Evolutionary conservation across 2,113 vertebrate species (phyloP).

Genomic region (Proterorhinus semilunaris): DNA sequence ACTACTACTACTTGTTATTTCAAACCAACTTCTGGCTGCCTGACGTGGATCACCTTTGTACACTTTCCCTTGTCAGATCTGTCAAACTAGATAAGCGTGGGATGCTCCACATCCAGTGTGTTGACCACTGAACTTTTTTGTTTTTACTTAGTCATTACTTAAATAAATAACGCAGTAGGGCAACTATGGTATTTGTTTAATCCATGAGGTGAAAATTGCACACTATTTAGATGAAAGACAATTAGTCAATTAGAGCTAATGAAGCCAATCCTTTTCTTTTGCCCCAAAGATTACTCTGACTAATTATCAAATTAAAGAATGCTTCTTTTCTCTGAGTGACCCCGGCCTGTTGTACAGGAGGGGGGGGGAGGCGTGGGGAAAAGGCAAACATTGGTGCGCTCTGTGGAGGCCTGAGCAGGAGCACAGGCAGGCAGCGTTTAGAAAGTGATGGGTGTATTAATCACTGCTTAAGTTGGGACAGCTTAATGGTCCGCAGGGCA

Average conservation of each 20-base stretch:
- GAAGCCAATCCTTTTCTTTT: slow-evolving; percentile 79
- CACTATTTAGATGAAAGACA: slow-evolving; percentile 78
- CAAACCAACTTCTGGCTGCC: not conserved
- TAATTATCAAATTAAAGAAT: slow-evolving; percentile 84
- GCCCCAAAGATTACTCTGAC: slow-evolving; percentile 69
- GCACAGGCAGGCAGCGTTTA: slow-evolving; percentile 73
- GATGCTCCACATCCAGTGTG: slow-evolving; percentile 39
- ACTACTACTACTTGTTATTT: not conserved
- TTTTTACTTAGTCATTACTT: slow-evolving; percentile 19
- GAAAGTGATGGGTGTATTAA: slow-evolving; percentile 82
- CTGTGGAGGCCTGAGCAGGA: slow-evolving; percentile 59
- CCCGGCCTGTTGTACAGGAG: slow-evolving; percentile 50
- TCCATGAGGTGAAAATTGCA: slow-evolving; percentile 74
- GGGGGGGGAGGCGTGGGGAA: slow-evolving; percentile 57
- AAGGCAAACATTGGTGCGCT: slow-evolving; percentile 77
- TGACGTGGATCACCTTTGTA: not conserved
- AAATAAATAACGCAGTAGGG: no score
- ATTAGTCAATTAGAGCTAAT: slow-evolving; percentile 83
- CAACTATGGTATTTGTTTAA: slow-evolving; percentile 76
- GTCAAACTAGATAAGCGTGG: slow-evolving; percentile 48
- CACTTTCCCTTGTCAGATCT: slow-evolving; percentile 32
- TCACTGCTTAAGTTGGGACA: slow-evolving; percentile 77
- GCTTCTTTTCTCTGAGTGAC: slow-evolving; percentile 73
- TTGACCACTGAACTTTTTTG: slow-evolving; percentile 50
- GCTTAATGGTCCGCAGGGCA: slow-evolving; percentile 66